Evolutionary conservation across 2,113 vertebrate genomes (phyloP), one percentile per base, ranked within the genome.

Genomic region (Rhipidura dahli): DNA sequence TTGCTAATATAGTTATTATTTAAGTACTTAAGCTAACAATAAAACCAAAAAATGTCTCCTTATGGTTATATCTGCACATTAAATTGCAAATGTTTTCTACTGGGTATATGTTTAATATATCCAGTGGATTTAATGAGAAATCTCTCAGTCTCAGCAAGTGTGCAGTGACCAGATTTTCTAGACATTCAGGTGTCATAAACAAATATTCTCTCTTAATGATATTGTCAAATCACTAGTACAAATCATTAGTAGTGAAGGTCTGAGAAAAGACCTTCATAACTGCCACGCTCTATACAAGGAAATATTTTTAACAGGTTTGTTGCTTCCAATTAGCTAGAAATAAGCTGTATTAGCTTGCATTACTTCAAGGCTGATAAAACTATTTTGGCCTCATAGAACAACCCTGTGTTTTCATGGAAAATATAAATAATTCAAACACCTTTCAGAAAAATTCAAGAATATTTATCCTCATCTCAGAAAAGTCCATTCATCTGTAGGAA

Each of bases 361-460:
- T 72, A 33, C 70, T 76, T 53, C 60, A 81, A 85, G 31, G 6
- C 44, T 70, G 82, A 24, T 40, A 87, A 91, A 60, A 86, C 31
- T 15, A 44, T 75, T 84, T 95, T 91, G 26, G 44, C 51, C 64
- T 89, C 61, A 79, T 53, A 92, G 47, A 13, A 65, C 27, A 78
- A 19, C 24, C 27, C 19, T 44, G 56, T 42, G 10, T 93, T 88
- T 84, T 61, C 65, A 80, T 21, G 20, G 71, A 70, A 94, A 92
- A 87, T 84, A 69, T 87, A 66, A 91, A 90, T 92, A 76, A 93
- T 90, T 92, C 66, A 89, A 72, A 82, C 6, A 66, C 33, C 40
- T 95, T 56, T 94, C 66, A 91, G 54, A 95, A 90, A 83, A 92
- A 37, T 53, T 91, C 33, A 69, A 82, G 80, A 89, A 90, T 83